Percentiles rank a stretch among this genome's conserved stretches.
Conservation (phyloP, 2,888 invertebrate species). For the Agrotis clavis region DNA sequence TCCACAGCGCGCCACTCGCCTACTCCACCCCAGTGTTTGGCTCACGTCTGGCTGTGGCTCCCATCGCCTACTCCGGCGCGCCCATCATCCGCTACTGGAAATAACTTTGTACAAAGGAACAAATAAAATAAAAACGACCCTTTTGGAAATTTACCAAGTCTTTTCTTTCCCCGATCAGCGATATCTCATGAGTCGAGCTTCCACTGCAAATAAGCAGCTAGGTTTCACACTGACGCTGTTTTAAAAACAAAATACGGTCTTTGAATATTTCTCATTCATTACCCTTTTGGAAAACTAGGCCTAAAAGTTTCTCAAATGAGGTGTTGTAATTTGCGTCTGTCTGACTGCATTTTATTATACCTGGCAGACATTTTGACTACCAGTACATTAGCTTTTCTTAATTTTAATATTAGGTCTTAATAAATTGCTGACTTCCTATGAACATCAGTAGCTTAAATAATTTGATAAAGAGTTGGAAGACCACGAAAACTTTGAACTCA, state of each 20-base stretch:
- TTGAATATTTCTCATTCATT: neutral
- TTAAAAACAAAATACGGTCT: neutral
- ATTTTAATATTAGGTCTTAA: no score
- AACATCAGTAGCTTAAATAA: no score
- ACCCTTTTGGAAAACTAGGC: neutral
- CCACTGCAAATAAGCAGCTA: neutral
- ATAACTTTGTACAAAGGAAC: neutral
- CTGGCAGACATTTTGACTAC: neutral
- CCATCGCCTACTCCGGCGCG: slow-evolving; percentile 48
- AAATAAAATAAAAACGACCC: slow-evolving; percentile 24
- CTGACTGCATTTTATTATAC: neutral
- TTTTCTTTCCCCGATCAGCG: neutral
- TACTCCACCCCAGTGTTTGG: slow-evolving; percentile 38
- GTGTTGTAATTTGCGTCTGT: neutral
- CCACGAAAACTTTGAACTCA: no score
- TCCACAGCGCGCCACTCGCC: slow-evolving; percentile 47
- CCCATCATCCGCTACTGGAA: slow-evolving; percentile 54
- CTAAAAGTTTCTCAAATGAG: neutral
- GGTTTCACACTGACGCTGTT: no score
- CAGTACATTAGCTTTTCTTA: no score
- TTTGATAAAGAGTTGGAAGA: no score
- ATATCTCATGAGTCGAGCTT: neutral
- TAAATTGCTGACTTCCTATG: no score
- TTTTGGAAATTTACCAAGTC: neutral
- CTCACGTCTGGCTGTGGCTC: slow-evolving; percentile 43